Evolutionary conservation across 2,797 vertebrate species (phyloP).

Genomic region (Bradypus variegatus): DNA sequence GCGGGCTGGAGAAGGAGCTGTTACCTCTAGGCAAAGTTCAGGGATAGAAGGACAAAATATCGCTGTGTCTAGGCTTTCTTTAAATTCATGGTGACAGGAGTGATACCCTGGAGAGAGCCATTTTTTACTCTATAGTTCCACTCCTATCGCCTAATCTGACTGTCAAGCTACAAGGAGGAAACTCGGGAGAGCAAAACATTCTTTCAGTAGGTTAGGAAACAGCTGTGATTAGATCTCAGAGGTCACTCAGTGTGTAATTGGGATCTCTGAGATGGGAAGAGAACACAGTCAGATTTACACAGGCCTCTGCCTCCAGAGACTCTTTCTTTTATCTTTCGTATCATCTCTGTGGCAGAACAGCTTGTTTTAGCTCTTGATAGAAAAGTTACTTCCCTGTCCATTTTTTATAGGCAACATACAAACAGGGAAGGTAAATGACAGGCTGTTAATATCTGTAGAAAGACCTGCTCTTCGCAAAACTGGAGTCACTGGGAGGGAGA

Average conservation of each 20-base stretch:
- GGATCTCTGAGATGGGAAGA: background rate
- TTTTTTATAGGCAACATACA: background rate
- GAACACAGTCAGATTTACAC: background rate
- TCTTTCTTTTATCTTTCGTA: background rate
- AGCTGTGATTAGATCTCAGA: background rate
- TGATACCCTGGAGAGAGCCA: background rate
- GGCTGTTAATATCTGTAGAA: background rate
- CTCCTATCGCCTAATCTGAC: background rate
- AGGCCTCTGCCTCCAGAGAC: background rate
- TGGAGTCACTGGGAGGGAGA: background rate
- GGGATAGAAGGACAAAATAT: background rate
- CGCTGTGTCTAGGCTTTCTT: background rate
- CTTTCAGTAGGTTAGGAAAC: background rate
- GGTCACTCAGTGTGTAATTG: background rate
- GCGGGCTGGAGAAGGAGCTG: background rate
- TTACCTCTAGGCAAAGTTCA: background rate
- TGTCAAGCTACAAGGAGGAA: background rate
- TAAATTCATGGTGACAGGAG: background rate
- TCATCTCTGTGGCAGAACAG: background rate
- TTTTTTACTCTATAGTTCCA: background rate
- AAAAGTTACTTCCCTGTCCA: background rate
- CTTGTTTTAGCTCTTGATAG: constrained; percentile 10
- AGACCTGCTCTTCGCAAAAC: background rate
- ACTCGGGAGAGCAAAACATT: background rate
- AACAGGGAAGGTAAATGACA: background rate